Conservation (phyloP, 2,797 vertebrate genomes). For the Sebastes itinus region DNA sequence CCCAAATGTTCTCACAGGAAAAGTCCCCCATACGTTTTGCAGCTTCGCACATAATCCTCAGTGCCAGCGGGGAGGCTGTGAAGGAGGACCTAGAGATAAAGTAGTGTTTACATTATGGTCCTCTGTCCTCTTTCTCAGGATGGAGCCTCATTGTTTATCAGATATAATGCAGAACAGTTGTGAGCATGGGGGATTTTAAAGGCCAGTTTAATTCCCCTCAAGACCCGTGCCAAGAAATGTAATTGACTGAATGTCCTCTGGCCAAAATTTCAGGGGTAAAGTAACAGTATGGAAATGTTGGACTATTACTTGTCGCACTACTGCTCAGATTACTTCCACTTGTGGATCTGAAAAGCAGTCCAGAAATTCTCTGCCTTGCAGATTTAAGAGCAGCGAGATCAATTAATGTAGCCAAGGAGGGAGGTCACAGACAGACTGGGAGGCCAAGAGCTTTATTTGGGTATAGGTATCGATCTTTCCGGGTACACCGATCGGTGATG, state of each 20-base stretch:
- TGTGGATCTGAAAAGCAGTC: neutral
- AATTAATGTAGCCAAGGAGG: neutral
- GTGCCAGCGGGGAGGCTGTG: conserved; percentile 26
- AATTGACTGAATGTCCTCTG: conserved; percentile 1
- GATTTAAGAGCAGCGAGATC: conserved; percentile 2
- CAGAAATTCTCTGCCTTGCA: neutral
- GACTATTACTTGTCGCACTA: neutral
- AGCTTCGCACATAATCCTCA: conserved; percentile 25
- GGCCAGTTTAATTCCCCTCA: conserved; percentile 10
- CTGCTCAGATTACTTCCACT: conserved; percentile 5
- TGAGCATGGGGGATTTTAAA: conserved; percentile 19
- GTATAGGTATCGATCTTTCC: conserved; percentile 5
- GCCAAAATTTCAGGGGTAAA: neutral
- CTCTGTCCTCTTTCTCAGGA: conserved; percentile 55
- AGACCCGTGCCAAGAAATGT: conserved; percentile 21
- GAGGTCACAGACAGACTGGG: neutral
- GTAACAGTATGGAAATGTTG: neutral
- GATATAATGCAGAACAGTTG: conserved; percentile 49
- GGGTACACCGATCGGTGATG: neutral
- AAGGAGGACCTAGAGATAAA: conserved; percentile 44
- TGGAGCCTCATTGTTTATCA: conserved; percentile 47
- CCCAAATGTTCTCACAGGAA: conserved; percentile 49
- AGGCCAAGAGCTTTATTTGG: conserved; percentile 8
- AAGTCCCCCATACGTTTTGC: conserved; percentile 8
- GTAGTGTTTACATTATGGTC: conserved; percentile 51